A percentile compares a stretch with the other conserved stretches of the same genome.
phyloP scores from a whole-genome alignment of 2,888 invertebrate species.

The Philhelius pedissequus region DNA sequence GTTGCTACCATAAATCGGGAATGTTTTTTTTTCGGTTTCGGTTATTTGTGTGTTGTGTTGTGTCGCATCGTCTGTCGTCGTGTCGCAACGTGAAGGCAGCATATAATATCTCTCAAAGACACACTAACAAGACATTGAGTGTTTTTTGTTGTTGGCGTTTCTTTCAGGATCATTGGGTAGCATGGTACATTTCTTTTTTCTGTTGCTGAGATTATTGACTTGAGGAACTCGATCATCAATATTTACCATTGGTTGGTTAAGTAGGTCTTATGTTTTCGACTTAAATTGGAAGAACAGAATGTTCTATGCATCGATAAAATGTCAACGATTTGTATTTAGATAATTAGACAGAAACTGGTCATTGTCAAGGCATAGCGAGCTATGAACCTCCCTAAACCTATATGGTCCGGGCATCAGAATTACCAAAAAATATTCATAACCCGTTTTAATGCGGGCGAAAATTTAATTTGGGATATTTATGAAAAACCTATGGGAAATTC shows the following conservation, averaged over 20 bases:
- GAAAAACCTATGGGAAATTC: neutral
- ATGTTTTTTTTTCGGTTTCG: constrained; percentile 15
- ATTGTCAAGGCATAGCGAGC: no score
- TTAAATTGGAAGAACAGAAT: neutral
- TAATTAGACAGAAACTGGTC: neutral
- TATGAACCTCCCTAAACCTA: no score
- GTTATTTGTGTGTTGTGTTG: constrained; percentile 12
- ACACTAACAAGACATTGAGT: constrained; percentile 53
- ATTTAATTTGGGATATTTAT: neutral
- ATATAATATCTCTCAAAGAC: constrained; percentile 11
- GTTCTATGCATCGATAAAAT: constrained; percentile 1
- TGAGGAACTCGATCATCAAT: neutral
- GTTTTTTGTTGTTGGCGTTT: constrained; percentile 13
- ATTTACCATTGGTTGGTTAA: neutral
- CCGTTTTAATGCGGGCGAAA: neutral
- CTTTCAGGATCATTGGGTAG: constrained; percentile 32
- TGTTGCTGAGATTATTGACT: neutral
- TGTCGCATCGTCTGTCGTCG: constrained; percentile 38
- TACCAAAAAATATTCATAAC: no score
- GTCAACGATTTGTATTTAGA: neutral
- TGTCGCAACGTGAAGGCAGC: constrained; percentile 6
- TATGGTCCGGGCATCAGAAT: no score
- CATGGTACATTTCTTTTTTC: neutral
- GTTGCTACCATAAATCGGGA: constrained; percentile 62
- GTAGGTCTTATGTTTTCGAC: neutral